Base-by-base conservation (phyloP, 1,140 invertebrate species). In the Probaryconus sp. region DNA sequence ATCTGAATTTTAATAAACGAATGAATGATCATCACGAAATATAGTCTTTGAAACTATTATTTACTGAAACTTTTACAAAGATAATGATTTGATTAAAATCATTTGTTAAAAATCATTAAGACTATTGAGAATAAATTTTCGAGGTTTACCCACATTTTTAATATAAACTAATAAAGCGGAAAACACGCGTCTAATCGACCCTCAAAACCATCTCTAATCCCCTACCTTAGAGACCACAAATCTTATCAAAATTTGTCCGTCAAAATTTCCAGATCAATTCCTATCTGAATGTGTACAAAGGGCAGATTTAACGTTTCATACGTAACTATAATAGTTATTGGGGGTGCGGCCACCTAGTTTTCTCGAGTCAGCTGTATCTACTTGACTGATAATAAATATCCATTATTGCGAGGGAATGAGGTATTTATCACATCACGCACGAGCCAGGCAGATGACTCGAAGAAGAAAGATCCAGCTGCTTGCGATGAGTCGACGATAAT, bases 361-460 rank as follows among this genome's bases (percentile, higher is more conserved):
- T 70, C 43, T 77, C 47, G 70, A 81, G 80, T 84, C 82, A 84
- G 82, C 82, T 84, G 82, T 82, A 83, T 73, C 79, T 81, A 81
- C 80, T 81, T 81, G 65, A 72, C 78, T 76, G 80, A 84, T 83
- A 84, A 84, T 84, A 83, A 83, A 84, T 84, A 83, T 84, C 82
- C 81, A 83, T 84, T 84, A 84, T 81, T 82, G 79, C 69, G 40
- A 61, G 69, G 38, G 74, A 71, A 77, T 78, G 74, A 69, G 74
- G 80, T 82, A 82, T 82, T 84, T 84, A 83, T 82, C 82, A 81
- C 78, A 80, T 82, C 82, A 79, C 80, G 81, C 78, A 79, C 82
- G 78, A 83, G 65, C 70, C 64, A 73, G 75, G 81, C 82, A 84
- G 82, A 84, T 84, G 83, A 84, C 77, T 82, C 78, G 68, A 77